Conservation (phyloP, 2,797 vertebrate species). For the Squalus acanthias region DNA sequence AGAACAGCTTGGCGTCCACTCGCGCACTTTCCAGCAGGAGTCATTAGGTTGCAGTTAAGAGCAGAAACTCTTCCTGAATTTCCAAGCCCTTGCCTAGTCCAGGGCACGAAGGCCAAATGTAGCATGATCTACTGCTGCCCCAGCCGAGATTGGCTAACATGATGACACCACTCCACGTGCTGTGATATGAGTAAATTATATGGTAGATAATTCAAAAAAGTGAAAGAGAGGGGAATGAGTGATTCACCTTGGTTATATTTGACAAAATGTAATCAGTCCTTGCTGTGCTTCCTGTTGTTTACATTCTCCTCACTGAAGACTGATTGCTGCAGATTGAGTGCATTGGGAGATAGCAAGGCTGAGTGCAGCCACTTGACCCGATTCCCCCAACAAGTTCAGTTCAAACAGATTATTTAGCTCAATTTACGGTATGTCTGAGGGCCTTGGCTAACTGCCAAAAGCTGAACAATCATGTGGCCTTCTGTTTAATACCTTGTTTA, state of each 20-base stretch:
- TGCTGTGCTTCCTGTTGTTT: not conserved
- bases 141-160: not conserved
- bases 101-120: not conserved
- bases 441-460: not conserved
- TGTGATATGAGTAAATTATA: not conserved
- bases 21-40: not conserved
- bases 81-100: not conserved
- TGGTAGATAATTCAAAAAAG: not conserved
- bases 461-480: not conserved
- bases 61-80: not conserved
- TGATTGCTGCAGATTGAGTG: not conserved
- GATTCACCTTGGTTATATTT: not conserved
- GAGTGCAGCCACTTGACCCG: not conserved
- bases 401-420: not conserved
- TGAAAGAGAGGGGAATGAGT: not conserved
- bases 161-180: not conserved
- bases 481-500: conserved; percentile 35
- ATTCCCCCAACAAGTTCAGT: not conserved
- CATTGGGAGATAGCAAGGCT: conserved; percentile 15
- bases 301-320: conserved; percentile 2
- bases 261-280: not conserved
- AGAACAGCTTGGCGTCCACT: not conserved
- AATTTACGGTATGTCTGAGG: conserved; percentile 3
- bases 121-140: not conserved
- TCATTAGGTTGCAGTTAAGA: not conserved